phyloP scores from a whole-genome alignment of 30 jellyfish, hydroid and myxozoan species.

The Sanderia malayensis region DNA sequence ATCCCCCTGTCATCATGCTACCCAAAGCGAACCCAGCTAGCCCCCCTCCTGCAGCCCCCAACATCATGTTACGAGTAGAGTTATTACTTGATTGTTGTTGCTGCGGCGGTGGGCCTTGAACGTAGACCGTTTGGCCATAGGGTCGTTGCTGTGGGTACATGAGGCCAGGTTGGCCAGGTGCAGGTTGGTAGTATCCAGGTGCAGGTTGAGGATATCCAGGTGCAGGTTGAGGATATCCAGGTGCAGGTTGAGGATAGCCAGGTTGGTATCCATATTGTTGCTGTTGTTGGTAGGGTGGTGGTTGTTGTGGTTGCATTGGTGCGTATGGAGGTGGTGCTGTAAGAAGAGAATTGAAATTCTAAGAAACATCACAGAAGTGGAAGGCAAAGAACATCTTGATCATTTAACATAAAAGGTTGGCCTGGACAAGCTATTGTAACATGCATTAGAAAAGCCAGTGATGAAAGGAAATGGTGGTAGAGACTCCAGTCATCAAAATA shows the following conservation, averaged over 20 bases:
- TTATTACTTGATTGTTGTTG: constrained; percentile 74
- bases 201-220: constrained; percentile 59
- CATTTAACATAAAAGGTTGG: neutral
- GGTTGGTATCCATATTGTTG: constrained; percentile 17
- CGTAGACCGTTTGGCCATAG: constrained; percentile 82
- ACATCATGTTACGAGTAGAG: constrained; percentile 80
- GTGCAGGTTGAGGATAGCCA: constrained; percentile 52
- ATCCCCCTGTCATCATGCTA: constrained; percentile 58
- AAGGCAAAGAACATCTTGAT: neutral
- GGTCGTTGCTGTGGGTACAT: too few species aligned
- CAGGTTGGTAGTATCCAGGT: constrained; percentile 64
- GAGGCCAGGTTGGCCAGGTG: constrained; percentile 71
- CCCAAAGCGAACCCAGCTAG: constrained; percentile 91
- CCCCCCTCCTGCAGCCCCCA: constrained; percentile 96
- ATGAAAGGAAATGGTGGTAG: too few species aligned
- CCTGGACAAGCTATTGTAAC: neutral
- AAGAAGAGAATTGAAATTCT: neutral
- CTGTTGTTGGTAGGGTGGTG: constrained; percentile 1
- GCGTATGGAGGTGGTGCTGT: constrained; percentile 62
- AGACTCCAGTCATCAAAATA: too few species aligned
- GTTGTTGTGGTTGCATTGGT: constrained; percentile 36
- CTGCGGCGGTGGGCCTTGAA: constrained; percentile 71
- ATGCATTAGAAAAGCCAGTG: too few species aligned
- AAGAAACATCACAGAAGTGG: neutral
- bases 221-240: constrained; percentile 58